Base-by-base conservation (phyloP, 2,113 vertebrate species). In the Nothoprocta perdicaria region DNA sequence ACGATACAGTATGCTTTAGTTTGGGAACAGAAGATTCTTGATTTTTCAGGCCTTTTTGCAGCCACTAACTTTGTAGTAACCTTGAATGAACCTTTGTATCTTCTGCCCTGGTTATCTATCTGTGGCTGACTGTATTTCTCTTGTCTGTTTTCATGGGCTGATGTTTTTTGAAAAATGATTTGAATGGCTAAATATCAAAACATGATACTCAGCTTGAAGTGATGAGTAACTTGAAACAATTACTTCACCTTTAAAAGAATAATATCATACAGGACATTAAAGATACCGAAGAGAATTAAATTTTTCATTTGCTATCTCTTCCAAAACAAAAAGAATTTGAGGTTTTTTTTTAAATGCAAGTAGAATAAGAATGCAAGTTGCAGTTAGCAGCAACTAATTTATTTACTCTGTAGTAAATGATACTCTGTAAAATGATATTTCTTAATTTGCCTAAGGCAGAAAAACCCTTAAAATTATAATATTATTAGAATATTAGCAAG, bases 401-500 rank as follows among this genome's bases (percentile, higher is more conserved):
- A 24, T 14, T 46, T 67, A 79, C 16, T 61, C 5, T 43, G n/a
- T 60, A 21, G 22, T 58, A 57, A 38, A 38, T 38, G 35, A 38
- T 38, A 38, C 35, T 63, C 26, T 78, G 55, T 57, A 46, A 66
- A 35, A 8, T 78, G 73, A 5, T 71, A 23, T 43, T 80, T 10
- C 14, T 5, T 38, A 14, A 48, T 55, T 68, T 35, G 1, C 17
- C 22, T 16, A 31, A 67, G 79, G 8, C 16, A 88, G 62, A 71
- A 84, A 85, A 3, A 4, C 27, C 15, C 76, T 71, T 43, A 29
- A 63, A 58, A 76, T 62, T 33, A 48, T 3, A 4, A 67, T 57
- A 57, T 80, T 17, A 67, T 16, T 3, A 82, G 57, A 71, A 88
- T 57, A 90, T 41, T 13, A 72, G 29, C 81, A 90, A 67, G 48